phyloP scores from a whole-genome alignment of 1,140 invertebrate genomes.

The Panulirus ornatus region DNA sequence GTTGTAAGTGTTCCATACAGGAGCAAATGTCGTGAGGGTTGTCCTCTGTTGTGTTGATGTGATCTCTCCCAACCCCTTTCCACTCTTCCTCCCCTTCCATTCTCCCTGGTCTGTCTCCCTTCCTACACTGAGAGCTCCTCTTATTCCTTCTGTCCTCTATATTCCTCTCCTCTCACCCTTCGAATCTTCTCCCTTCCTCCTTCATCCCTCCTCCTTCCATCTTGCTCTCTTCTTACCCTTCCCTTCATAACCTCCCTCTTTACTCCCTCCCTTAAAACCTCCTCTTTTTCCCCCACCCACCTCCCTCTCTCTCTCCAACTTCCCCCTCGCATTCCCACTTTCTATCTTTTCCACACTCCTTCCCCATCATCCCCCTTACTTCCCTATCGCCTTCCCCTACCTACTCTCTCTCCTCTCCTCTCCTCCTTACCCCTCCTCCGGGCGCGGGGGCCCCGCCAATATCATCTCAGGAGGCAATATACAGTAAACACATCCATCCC shows the following conservation, averaged over 20 bases:
- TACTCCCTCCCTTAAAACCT: neutral
- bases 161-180: neutral
- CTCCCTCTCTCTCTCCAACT: slow-evolving; percentile 3
- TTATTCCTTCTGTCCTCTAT: neutral
- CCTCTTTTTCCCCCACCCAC: neutral
- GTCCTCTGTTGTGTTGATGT: no score
- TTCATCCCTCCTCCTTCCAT: neutral
- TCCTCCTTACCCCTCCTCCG: neutral
- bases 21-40: no score
- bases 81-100: neutral
- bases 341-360: neutral
- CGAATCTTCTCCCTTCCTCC: neutral
- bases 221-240: neutral
- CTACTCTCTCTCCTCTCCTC: neutral
- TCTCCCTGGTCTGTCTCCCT: neutral
- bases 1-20: no score
- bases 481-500: slow-evolving; percentile 42
- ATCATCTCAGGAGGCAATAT: slow-evolving; percentile 47
- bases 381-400: neutral
- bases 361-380: neutral
- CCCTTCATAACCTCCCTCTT: neutral
- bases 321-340: neutral
- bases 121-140: no score
- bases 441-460: slow-evolving; percentile 18
- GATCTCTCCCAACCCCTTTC: neutral